Evolutionary conservation across 2,888 invertebrate species (phyloP), one percentile per base, ranked within the genome.

Genomic region (Leucozona laternaria): DNA sequence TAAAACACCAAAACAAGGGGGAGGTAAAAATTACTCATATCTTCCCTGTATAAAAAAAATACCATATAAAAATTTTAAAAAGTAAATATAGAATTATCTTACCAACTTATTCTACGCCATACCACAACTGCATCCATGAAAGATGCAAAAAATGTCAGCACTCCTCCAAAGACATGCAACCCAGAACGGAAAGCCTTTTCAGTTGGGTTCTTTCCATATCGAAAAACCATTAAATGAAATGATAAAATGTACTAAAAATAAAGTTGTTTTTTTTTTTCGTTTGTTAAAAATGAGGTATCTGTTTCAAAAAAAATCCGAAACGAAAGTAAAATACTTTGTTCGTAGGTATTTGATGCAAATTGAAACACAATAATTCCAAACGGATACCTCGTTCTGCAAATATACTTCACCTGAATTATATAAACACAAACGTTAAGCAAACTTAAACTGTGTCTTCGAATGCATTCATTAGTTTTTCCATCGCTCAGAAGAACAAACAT

Each of bases 61-160:
- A 20, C 4, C 11, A 22, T 13, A 15, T 53, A 25, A 2, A 22
- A 7, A 40, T 37, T 13, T 6, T 20, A 15, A 15, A 13, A 25
- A 5, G 10, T n/a, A 2, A 64, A 25, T 25, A 53, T 15, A 7
- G 2, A 50, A 15, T 8, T 25, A 28, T 31, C n/a, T 48, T 50
- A 68, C 66, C 66, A 68, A 48, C 66, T 68, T 20, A 68, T 20
- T 50, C 66, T 68, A 10, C 66, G 48, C 66, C 66, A 68, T 13
- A 68, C 66, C 4, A 68, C 66, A 3, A 50, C 48, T 8, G 50
- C 34, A 37, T 68, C 66, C 22, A 50, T 20, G 6, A 50, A 48
- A 11, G 34, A 50, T 68, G 50, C 34, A 50, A 68, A 68, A 37
- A 68, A 68, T 22, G 66, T 68, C 22, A 68, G 22, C 5, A 50